Base-by-base conservation (phyloP, 2,888 invertebrate species). In the Baronia brevicornis region DNA sequence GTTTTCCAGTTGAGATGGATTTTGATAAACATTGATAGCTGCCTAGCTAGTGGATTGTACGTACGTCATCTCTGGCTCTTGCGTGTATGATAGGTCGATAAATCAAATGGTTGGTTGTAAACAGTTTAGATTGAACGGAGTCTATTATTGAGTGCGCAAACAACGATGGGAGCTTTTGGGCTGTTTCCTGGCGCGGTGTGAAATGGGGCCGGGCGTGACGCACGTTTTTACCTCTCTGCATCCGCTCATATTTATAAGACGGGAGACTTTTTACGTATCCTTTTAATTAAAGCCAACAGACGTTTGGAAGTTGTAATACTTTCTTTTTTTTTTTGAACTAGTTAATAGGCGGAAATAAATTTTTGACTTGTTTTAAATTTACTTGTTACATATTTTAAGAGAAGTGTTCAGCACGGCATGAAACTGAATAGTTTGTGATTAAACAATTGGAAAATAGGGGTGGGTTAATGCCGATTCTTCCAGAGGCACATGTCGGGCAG, bases 71-170 rank as follows among this genome's bases (percentile, higher is more conserved):
- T 45, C 51, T 51, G 49, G 46, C 51, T 48, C 50, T 50, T 48
- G 48, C 41, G 51, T 57, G 62, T 69, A 64, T 67, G 60, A 60
- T 60, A 51, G 46, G 55, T 59, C 57, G 53, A 67, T 61, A 58
- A 60, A 61, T 57, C 54, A 55, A 55, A n/a, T n/a, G 43, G 48
- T 51, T 39, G 41, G 35, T 40, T 45, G 61, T 64, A 59, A 64
- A 49, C 44, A 45, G 44, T 48, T 41, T 41, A 44, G 43, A 46
- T 48, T 45, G 54, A 59, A 64, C 64, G 57, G 55, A 66, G 61
- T 77, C 78, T 79, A 79, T 80, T 78, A 79, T 78, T 75, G 78
- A 73, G 66, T 67, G 60, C 65, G 69, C 75, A 70, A 78, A 74
- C 77, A 73, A 64, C 56, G 62, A 66, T 67, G 70, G 77, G 77